Evolutionary conservation across 2,888 invertebrate species (phyloP), one percentile per base, ranked within the genome.

Genomic region (Gnatocerus cornutus): DNA sequence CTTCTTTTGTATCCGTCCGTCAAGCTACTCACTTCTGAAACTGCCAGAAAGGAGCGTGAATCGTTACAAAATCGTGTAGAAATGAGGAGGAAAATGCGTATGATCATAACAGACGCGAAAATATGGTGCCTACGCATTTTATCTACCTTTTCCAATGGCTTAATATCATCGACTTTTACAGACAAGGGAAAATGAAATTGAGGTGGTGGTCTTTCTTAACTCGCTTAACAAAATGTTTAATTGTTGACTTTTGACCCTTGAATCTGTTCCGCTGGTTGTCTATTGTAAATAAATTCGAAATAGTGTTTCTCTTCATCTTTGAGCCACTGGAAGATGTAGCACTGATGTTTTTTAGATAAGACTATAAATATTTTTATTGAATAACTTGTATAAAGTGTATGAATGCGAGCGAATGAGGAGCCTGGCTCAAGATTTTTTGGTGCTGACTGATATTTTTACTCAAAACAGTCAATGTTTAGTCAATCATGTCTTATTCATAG

Each of bases 141-240:
- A 50, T 43, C 80, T 80, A 83, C 83, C 85, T 85, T 85, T 85
- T 85, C 84, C 85, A 83, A 65, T 80, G 84, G 84, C 84, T 85
- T 76, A 75, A 71, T 70, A 68, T 63, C 21, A 16, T 50, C 70
- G 74, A 73, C 74, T 76, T 71, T 76, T 76, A 76, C 77, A 82
- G 80, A 83, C 82, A 81, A 82, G 82, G 82, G 78, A 75, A 75
- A 75, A 73, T 74, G 74, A 75, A 74, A 80, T 76, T 78, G 21
- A 70, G 81, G 82, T 82, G 84, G 82, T 82, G 84, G 83, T 81
- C 77, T 77, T 68, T 76, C 71, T 69, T 79, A 78, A 77, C 75
- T 37, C 62, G 72, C 69, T 69, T 77, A 71, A 75, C 73, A 68
- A 73, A 74, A 76, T 66, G 72, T 72, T 21, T 21, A 21, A 21